A percentile compares a stretch with the other conserved stretches of the same genome.
These are phyloP conservation scores for Rhodinocichla rosea DNA, from an alignment of 2,113 vertebrate species.

Conservation along the genomic window DNA sequence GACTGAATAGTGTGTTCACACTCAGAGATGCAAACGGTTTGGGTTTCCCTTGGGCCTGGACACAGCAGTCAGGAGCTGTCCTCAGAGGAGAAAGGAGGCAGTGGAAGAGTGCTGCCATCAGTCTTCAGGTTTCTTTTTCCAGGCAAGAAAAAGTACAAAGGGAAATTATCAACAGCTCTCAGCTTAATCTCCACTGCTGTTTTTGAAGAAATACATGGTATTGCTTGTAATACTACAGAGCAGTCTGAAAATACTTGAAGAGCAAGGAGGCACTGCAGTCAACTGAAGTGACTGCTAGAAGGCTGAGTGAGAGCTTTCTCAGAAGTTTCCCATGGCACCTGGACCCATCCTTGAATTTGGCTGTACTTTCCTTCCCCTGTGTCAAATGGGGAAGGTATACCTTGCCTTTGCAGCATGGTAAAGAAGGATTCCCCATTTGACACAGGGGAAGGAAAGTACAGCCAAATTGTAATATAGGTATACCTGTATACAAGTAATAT, in stretches of 20 bases:
- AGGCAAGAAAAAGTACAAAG: not conserved
- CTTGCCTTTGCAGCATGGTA: no score
- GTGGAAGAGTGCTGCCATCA: not conserved
- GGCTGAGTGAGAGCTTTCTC: not conserved
- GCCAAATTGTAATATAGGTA: no score
- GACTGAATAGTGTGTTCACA: rapidly evolving
- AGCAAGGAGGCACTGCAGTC: not conserved
- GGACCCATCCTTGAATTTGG: not conserved
- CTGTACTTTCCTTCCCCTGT: not conserved
- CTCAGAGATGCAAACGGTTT: not conserved
- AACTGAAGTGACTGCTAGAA: not conserved
- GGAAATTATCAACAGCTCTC: not conserved
- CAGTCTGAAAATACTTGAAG: not conserved
- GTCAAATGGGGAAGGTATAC: not conserved
- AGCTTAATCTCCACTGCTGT: not conserved
- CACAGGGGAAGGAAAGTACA: no score
- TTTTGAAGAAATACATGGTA: not conserved
- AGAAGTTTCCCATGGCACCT: not conserved
- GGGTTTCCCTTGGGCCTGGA: not conserved
- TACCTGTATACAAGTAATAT: no score
- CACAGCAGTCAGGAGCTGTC: not conserved
- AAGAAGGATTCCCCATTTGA: no score
- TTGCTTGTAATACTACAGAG: not conserved
- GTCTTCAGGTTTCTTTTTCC: not conserved
- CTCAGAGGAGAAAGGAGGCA: not conserved